phyloP scores from a whole-genome alignment of 2,797 vertebrate genomes.

The Perodicticus potto region DNA sequence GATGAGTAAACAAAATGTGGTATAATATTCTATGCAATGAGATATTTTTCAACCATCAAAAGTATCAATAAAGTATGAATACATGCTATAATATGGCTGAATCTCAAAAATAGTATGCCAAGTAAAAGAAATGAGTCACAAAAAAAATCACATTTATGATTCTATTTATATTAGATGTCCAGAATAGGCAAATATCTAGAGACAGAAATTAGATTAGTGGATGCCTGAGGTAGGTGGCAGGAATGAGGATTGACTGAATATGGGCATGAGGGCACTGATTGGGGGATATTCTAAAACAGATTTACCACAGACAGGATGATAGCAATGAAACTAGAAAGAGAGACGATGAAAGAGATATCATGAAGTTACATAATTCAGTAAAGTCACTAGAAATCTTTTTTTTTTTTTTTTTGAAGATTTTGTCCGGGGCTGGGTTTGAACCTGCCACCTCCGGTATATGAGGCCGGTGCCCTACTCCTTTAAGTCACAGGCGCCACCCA shows the following conservation, averaged over 20 bases:
- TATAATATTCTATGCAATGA: constrained; percentile 56
- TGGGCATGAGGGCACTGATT: not conserved
- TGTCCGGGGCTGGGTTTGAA: no score
- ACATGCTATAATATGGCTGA: not conserved
- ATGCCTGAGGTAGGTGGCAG: not conserved
- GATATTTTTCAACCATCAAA: constrained; percentile 65
- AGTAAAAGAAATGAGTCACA: constrained; percentile 48
- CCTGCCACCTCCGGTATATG: no score
- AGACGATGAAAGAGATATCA: constrained; percentile 43
- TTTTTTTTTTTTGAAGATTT: not conserved
- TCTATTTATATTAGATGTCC: constrained; percentile 55
- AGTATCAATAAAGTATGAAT: constrained; percentile 41
- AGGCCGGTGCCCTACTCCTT: no score
- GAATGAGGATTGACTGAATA: constrained; percentile 52
- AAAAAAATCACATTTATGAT: constrained; percentile 17
- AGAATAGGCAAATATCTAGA: constrained; percentile 57
- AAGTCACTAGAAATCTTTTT: constrained; percentile 43
- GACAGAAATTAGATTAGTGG: constrained; percentile 59
- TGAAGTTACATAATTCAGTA: constrained; percentile 45
- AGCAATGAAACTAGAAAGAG: constrained; percentile 44
- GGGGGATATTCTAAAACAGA: constrained; percentile 42
- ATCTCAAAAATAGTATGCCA: constrained; percentile 38
- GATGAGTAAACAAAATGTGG: constrained; percentile 48
- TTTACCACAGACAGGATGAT: constrained; percentile 11
- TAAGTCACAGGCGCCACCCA: not conserved